These are phyloP conservation scores for Tipula confusa DNA, from an alignment of 2,888 invertebrate species.

Conservation along the genomic window DNA sequence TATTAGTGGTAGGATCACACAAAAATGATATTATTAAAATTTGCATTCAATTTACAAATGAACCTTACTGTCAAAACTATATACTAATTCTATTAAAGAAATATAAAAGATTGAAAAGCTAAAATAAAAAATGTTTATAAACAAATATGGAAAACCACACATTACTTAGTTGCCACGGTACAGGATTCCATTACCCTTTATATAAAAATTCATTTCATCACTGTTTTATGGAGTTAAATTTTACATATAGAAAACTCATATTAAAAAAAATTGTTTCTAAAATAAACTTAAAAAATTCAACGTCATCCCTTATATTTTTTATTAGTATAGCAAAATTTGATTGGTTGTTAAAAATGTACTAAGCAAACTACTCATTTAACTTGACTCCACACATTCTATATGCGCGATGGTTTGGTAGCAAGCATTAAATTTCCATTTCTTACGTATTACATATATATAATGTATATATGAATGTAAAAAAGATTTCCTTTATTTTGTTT, in stretches of 20 bases:
- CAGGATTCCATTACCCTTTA: neutral
- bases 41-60: too few relatives aligned
- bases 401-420: neutral
- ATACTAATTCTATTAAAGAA: too few relatives aligned
- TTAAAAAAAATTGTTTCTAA: neutral
- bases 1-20: too few relatives aligned
- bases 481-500: neutral
- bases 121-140: too few relatives aligned
- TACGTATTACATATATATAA: neutral
- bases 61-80: too few relatives aligned
- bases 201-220: neutral
- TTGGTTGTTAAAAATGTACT: neutral
- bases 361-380: conserved; percentile 25
- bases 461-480: neutral
- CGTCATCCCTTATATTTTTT: neutral
- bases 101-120: too few relatives aligned
- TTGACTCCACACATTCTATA: neutral
- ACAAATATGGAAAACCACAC: too few relatives aligned
- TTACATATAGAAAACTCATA: neutral
- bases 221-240: neutral
- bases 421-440: neutral
- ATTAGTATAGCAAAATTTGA: neutral
- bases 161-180: neutral
- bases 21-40: too few relatives aligned
- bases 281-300: neutral